phyloP scores from a whole-genome alignment of 1,140 invertebrate genomes.

The Chionoecetes opilio region DNA sequence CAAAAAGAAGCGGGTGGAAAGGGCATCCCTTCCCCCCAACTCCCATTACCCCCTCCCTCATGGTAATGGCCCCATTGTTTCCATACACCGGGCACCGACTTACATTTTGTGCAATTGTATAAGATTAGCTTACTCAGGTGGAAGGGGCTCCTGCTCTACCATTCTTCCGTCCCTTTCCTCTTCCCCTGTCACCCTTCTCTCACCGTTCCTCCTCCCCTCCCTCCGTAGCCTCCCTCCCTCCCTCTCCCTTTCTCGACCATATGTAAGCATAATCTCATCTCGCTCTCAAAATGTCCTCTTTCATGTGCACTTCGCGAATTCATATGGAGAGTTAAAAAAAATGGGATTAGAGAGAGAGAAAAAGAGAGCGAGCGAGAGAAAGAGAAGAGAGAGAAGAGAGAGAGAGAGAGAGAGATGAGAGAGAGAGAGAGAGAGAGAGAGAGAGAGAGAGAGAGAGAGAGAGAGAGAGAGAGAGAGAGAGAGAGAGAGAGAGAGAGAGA shows the following conservation, averaged over 20 bases:
- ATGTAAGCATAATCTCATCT: constrained; percentile 45
- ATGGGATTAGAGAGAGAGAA: background rate
- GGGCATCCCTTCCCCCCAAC: background rate
- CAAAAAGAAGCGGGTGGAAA: no score
- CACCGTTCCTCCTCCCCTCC: background rate
- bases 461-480: no score
- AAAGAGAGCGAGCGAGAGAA: constrained; percentile 30
- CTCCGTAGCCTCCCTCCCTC: background rate
- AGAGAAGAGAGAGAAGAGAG: constrained; percentile 12
- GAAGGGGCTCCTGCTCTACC: background rate
- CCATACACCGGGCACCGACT: constrained; percentile 12
- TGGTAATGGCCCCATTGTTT: constrained; percentile 61
- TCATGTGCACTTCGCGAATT: constrained; percentile 40
- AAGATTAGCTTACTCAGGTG: constrained; percentile 36
- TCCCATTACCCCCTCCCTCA: background rate
- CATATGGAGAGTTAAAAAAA: constrained; percentile 30
- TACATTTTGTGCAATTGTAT: constrained; percentile 47
- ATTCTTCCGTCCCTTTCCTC: background rate
- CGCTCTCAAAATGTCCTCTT: constrained; percentile 38
- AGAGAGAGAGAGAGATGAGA: no score
- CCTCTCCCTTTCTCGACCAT: background rate
- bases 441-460: no score
- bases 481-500: no score
- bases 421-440: no score
- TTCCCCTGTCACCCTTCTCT: no score